Percentiles rank a stretch among this genome's conserved stretches.
phyloP scores from a whole-genome alignment of 2,113 vertebrate genomes.

The Myrmecobius fasciatus region DNA sequence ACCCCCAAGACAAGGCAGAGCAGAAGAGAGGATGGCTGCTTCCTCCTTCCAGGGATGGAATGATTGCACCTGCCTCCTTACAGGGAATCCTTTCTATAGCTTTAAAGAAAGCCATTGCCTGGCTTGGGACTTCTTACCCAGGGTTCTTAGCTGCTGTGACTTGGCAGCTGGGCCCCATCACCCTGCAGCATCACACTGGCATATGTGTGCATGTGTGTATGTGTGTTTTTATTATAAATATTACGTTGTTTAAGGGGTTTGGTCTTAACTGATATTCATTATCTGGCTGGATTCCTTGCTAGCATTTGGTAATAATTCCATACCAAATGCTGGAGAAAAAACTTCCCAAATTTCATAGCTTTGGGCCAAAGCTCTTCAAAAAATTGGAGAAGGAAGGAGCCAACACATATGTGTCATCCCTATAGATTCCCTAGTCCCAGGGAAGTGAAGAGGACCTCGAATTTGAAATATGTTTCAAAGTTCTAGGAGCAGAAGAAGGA shows the following conservation, averaged over 20 bases:
- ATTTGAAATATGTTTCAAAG: accelerated
- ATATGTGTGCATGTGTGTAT: neutral
- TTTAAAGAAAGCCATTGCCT: neutral
- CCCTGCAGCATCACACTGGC: conserved; percentile 51
- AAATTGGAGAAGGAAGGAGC: conserved; percentile 55
- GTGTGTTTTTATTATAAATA: conserved; percentile 78
- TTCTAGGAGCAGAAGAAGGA: neutral
- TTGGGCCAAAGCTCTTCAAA: conserved; percentile 71
- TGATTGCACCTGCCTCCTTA: neutral
- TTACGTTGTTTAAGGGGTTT: conserved; percentile 79
- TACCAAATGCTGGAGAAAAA: conserved; percentile 80
- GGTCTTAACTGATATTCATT: conserved; percentile 76
- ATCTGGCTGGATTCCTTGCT: conserved; percentile 73
- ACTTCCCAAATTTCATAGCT: conserved; percentile 74
- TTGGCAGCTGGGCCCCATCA: conserved; percentile 59
- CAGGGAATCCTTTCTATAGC: accelerated
- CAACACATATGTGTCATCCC: conserved; percentile 6
- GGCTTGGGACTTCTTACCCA: neutral
- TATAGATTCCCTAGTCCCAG: neutral
- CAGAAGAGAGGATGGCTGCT: neutral
- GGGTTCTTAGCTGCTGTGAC: neutral
- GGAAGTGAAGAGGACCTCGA: neutral
- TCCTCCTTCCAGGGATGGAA: neutral
- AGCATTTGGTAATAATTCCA: conserved; percentile 81
- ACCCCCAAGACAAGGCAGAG: neutral